Base-by-base conservation (phyloP, 2,113 vertebrate species). In the Syrrhaptes paradoxus region DNA sequence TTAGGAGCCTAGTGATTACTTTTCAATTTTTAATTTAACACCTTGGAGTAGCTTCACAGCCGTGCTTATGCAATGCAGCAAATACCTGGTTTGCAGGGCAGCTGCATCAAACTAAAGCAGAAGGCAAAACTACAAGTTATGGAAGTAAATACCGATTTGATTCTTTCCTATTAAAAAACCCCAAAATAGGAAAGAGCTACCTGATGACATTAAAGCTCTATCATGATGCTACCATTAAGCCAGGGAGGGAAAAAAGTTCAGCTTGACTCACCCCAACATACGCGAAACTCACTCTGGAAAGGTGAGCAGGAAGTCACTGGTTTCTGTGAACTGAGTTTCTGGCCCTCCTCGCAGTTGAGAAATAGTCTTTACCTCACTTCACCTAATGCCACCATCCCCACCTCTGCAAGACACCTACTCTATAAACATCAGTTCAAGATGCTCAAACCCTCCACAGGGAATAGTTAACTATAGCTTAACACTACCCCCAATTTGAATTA, bases 401-500 rank as follows among this genome's bases (percentile, higher is more conserved):
- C 75, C 75, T 93, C 87, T 55, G 36, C 7, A 85, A 85, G 59
- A 70, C 51, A 74, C 14, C 41, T 41, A 18, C 5, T 68, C 57
- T 22, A 59, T 48, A 90, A 86, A 77, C 68, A 89, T 25, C 74
- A 74, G 51, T 26, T 83, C 38, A 34, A 43, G 71, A 49, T 3
- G 0, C n/a, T 36, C 59, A 84, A 72, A 83, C 80, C 15, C 31
- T 31, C 86, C 72, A 45, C 8, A 61, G 43, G 62, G 76, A 88
- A 75, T 63, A 41, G 52, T 34, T 74, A 36, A 36, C 36, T 36
- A 36, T 36, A 41, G 90, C 26, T 94, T 57, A 93, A 87, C 68
- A 49, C 85, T 92, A 94, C 65, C 38, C 76, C 20, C 46, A 86
- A 97, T 89, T 34, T 90, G 86, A 95, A 95, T 96, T 62, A 95